Base-by-base conservation (phyloP, 1,140 invertebrate genomes). In the Camponotus floridanus region DNA sequence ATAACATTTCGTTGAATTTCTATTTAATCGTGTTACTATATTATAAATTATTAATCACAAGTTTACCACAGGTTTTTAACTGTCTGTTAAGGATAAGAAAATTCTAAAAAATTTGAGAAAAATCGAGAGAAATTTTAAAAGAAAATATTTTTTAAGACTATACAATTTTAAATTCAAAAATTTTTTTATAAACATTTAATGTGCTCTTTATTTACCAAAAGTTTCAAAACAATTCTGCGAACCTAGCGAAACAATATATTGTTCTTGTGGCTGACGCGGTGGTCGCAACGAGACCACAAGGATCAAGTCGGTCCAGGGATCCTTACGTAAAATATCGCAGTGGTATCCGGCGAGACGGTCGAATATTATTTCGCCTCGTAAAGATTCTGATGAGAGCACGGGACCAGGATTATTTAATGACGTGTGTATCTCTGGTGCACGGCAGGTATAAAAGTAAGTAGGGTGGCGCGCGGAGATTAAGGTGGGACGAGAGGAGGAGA, bases 371-470 rank as follows among this genome's bases (percentile, higher is more conserved):
- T 92, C 76, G 91, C 87, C 91, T 92, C 92, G 91, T 93, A 93
- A 94, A 94, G 91, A 92, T 93, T 90, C 91, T 94, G 92, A 94
- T 94, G 93, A 94, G 92, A 94, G 91, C 91, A 87, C 91, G 90
- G 85, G 85, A 31, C 88, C 73, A 71, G 92, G 92, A 93, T 93
- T 94, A 94, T 93, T 94, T 94, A 94, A 94, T 94, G 93, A 91
- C 89, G 89, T 85, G 89, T 91, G 76, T 91, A 90, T 90, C 83
- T 90, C 51, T 42, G 78, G 61, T 89, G 80, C 78, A 87, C 51
- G 59, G 78, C 92, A 93, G 92, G 91, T 93, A 92, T 92, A 92
- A 91, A 92, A 84, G 81, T 87, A 88, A 86, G 65, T 76, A 85
- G 81, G 84, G 42, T 55, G 83, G 51, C 57, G 45, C 36, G 65